Conservation (phyloP, 2,113 vertebrate genomes). For the Megaceryle torquata region DNA sequence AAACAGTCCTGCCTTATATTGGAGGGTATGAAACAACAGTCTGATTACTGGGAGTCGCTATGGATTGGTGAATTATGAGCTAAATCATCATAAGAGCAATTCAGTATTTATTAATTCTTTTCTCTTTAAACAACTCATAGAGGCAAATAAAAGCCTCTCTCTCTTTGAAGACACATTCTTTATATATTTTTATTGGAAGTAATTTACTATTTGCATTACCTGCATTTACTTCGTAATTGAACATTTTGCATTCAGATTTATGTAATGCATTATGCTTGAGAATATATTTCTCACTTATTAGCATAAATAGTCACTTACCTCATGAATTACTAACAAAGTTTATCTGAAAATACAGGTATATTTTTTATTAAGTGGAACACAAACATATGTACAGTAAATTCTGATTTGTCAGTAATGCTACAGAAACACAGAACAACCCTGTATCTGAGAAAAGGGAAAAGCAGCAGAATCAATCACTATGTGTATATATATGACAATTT, state of each 20-base stretch:
- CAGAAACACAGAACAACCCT: slow-evolving; percentile 20
- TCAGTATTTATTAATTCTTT: slow-evolving; percentile 81
- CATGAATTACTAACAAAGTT: slow-evolving; percentile 87
- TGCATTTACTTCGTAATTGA: slow-evolving; percentile 85
- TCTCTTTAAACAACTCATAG: slow-evolving; percentile 77
- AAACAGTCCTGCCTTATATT: slow-evolving; percentile 71
- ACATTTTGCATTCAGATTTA: slow-evolving; percentile 86
- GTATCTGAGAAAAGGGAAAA: neutral
- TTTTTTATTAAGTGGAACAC: slow-evolving; percentile 82
- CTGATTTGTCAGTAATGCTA: slow-evolving; percentile 58
- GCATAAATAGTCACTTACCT: slow-evolving; percentile 85
- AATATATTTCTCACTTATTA: slow-evolving; percentile 84
- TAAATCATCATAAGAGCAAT: slow-evolving; percentile 76
- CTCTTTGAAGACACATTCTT: slow-evolving; percentile 80
- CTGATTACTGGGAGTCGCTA: slow-evolving; percentile 74
- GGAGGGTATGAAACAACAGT: slow-evolving; percentile 67
- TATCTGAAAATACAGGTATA: slow-evolving; percentile 80
- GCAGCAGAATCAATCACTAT: neutral
- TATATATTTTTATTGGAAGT: slow-evolving; percentile 79
- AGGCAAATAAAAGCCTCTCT: slow-evolving; percentile 72
- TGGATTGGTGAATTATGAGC: slow-evolving; percentile 75
- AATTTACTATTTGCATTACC: slow-evolving; percentile 84
- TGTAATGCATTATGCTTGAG: slow-evolving; percentile 80
- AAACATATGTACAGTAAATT: slow-evolving; percentile 82
- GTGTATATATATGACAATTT: neutral